phyloP scores from a whole-genome alignment of 2,113 vertebrate species.

The Neolamprologus fasciatus region DNA sequence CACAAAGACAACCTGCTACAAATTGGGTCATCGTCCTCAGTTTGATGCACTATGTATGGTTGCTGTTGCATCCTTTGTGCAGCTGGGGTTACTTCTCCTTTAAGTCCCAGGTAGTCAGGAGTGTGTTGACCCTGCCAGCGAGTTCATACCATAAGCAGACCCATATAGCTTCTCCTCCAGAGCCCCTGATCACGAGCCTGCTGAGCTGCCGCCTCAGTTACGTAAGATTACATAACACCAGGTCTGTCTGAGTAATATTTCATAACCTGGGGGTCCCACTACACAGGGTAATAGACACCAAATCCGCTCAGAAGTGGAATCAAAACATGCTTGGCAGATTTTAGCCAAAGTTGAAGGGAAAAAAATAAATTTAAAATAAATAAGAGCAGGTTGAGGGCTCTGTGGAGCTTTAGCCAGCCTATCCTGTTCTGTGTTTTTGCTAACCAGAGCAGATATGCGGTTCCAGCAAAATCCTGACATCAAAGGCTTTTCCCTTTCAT shows the following conservation, averaged over 20 bases:
- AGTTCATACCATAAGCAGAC: constrained; percentile 65
- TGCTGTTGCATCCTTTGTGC: constrained; percentile 7
- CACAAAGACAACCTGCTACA: neutral
- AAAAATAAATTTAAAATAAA: constrained; percentile 20
- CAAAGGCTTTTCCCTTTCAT: constrained; percentile 8
- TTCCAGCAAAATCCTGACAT: constrained; percentile 1
- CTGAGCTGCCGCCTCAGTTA: constrained; percentile 67
- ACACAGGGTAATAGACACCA: constrained; percentile 16
- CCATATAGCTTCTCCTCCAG: constrained; percentile 63
- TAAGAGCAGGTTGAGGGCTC: neutral
- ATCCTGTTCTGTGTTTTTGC: neutral
- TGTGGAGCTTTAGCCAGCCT: neutral
- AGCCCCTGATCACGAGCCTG: constrained; percentile 65
- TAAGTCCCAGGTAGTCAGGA: constrained; percentile 47
- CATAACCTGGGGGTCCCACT: constrained; percentile 60
- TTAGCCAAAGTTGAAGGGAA: neutral
- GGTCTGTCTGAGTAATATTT: constrained; percentile 69
- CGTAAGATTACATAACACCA: constrained; percentile 73
- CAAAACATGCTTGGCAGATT: neutral
- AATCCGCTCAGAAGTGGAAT: constrained; percentile 15
- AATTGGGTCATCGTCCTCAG: neutral
- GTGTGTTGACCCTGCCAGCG: constrained; percentile 57
- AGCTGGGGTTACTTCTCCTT: constrained; percentile 51
- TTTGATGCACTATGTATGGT: constrained; percentile 15
- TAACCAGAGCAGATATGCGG: constrained; percentile 6